These are phyloP conservation scores for Sardinella longiceps DNA, from an alignment of 2,797 vertebrate species.

Conservation along the genomic window DNA sequence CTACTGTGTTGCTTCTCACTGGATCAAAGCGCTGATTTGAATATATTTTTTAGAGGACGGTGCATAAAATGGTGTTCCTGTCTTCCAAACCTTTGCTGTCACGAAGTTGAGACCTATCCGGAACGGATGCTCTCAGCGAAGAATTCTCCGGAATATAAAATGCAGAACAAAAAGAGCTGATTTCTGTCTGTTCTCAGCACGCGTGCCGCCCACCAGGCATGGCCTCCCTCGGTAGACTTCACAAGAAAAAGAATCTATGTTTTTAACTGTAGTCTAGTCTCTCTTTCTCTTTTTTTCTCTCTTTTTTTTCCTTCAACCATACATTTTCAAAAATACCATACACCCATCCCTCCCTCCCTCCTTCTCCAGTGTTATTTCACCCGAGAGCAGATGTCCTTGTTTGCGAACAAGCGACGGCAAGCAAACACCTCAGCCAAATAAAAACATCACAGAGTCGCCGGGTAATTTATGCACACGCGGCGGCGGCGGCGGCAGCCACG, in stretches of 20 bases:
- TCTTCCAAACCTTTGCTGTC: background rate
- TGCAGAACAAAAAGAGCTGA: background rate
- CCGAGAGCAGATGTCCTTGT: background rate
- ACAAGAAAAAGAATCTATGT: background rate
- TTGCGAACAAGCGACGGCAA: conserved; percentile 23
- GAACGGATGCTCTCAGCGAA: background rate
- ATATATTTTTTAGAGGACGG: background rate
- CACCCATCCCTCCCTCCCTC: background rate
- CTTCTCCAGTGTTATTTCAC: background rate
- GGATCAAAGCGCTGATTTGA: background rate
- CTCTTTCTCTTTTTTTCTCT: background rate
- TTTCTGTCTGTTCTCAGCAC: background rate
- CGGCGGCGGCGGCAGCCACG: background rate
- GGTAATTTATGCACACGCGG: conserved; percentile 1
- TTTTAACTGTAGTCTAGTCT: background rate
- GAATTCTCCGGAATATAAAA: background rate
- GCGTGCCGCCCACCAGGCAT: background rate
- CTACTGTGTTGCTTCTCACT: background rate
- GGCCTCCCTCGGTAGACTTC: conserved; percentile 10
- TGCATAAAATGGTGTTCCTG: background rate
- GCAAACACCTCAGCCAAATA: conserved; percentile 20
- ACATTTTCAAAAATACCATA: background rate
- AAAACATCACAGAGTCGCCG: conserved; percentile 10
- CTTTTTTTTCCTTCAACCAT: background rate
- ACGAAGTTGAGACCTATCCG: background rate